Conservation (phyloP, 2,113 vertebrate genomes). For the Ailurus styani region DNA sequence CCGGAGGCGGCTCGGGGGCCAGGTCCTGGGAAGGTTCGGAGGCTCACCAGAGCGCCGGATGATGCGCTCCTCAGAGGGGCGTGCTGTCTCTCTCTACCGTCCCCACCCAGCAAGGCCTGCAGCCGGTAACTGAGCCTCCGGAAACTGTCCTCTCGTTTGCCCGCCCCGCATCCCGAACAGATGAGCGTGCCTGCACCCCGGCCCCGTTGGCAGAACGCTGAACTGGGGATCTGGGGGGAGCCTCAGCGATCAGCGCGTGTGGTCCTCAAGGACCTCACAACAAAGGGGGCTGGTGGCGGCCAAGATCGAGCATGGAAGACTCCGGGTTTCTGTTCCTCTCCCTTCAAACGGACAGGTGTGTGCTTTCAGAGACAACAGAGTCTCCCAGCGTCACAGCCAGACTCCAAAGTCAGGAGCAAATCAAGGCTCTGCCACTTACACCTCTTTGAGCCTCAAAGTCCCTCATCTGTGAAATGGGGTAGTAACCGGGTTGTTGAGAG, state of each 20-base stretch:
- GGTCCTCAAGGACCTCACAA: not conserved
- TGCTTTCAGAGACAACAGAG: not conserved
- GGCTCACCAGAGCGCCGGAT: no score
- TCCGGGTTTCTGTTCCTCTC: not conserved
- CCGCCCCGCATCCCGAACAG: not conserved
- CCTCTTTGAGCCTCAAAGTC: not conserved
- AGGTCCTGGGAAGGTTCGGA: rapidly evolving
- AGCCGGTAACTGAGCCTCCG: rapidly evolving
- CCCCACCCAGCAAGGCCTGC: not conserved
- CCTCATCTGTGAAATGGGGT: not conserved
- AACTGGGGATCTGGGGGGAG: not conserved
- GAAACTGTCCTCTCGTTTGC: not conserved
- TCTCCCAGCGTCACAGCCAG: not conserved
- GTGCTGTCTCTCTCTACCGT: not conserved
- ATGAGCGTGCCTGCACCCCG: rapidly evolving
- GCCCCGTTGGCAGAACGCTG: not conserved
- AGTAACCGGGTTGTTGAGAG: not conserved
- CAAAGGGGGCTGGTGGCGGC: not conserved
- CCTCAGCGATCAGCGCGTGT: rapidly evolving
- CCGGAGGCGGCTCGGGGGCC: not conserved
- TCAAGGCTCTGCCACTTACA: not conserved
- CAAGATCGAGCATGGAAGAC: not conserved
- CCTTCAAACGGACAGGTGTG: not conserved
- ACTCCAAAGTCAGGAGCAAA: not conserved
- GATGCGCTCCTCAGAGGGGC: not conserved